Conservation (phyloP, 2,888 invertebrate genomes). For the Idaea dimidiata region DNA sequence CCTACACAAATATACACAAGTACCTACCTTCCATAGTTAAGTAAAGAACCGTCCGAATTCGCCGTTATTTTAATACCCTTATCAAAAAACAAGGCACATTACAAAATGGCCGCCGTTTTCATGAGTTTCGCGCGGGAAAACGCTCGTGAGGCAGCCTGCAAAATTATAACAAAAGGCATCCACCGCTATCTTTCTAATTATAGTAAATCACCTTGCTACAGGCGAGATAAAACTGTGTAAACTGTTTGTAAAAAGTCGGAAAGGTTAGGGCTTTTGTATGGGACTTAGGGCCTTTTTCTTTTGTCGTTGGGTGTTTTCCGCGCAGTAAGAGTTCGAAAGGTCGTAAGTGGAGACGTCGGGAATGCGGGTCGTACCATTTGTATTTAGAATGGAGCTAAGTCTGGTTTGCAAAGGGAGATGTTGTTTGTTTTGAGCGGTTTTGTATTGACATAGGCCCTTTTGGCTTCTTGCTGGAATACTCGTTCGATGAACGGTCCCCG, state of each 20-base stretch:
- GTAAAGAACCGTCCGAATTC: constrained; percentile 69
- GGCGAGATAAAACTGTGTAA: constrained; percentile 74
- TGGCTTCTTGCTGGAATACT: constrained; percentile 42
- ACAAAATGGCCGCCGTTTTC: constrained; percentile 79
- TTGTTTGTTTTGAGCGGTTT: constrained; percentile 40
- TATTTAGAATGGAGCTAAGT: constrained; percentile 37
- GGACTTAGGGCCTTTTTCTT: constrained; percentile 59
- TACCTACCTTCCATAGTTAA: constrained; percentile 50
- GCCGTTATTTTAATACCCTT: constrained; percentile 79
- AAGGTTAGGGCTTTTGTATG: constrained; percentile 42
- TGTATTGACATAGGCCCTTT: constrained; percentile 54
- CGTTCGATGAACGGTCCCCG: constrained; percentile 74
- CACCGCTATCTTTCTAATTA: constrained; percentile 82
- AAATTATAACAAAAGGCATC: constrained; percentile 81
- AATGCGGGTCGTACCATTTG: constrained; percentile 47
- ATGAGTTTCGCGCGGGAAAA: constrained; percentile 76
- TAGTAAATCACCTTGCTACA: constrained; percentile 80
- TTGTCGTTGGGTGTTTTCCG: constrained; percentile 44
- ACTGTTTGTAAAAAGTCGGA: constrained; percentile 59
- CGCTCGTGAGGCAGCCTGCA: constrained; percentile 75
- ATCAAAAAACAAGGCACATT: constrained; percentile 81
- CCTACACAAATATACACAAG: constrained; percentile 60
- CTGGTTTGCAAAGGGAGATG: constrained; percentile 42
- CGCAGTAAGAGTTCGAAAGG: constrained; percentile 36
- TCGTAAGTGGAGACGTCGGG: constrained; percentile 41